Conservation (phyloP, 1,140 invertebrate species). For the Tetragnatha versicolor region DNA sequence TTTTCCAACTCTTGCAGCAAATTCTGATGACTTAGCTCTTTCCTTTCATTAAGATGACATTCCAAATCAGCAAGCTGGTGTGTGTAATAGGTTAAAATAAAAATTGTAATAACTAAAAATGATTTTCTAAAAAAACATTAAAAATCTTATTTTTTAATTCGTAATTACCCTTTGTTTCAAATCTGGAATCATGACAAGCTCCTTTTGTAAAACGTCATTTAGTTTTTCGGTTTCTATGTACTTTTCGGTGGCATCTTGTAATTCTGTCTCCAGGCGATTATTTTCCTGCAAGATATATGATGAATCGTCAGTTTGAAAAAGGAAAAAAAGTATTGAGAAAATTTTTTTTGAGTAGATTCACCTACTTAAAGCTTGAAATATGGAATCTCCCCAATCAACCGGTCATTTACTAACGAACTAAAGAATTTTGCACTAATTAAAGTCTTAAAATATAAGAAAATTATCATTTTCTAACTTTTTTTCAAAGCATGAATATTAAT, state of each 20-base stretch:
- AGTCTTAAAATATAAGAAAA: too few relatives aligned
- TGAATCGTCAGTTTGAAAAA: background rate
- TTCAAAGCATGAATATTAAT: too few relatives aligned
- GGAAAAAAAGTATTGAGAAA: background rate
- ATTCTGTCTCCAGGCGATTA: conserved; percentile 72
- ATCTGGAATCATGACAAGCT: conserved; percentile 66
- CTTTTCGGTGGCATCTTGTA: conserved; percentile 70
- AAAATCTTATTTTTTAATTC: conserved; percentile 15
- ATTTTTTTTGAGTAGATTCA: background rate
- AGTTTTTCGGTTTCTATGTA: conserved; percentile 64
- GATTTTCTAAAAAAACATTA: background rate
- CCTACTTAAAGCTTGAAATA: too few relatives aligned
- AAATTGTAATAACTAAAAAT: conserved; percentile 14
- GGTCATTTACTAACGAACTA: too few relatives aligned
- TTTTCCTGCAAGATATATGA: conserved; percentile 67
- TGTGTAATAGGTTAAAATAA: background rate
- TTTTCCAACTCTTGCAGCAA: conserved; percentile 67
- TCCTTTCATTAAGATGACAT: conserved; percentile 57
- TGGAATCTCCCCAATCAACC: too few relatives aligned
- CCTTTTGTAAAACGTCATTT: conserved; percentile 64
- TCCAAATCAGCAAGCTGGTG: conserved; percentile 62
- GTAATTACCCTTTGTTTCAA: conserved; percentile 67
- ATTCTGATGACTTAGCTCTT: conserved; percentile 61
- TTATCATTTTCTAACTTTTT: too few relatives aligned
- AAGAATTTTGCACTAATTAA: too few relatives aligned